These are phyloP conservation scores for Ichneumon xanthorius DNA, from an alignment of 2,888 invertebrate genomes.

Conservation along the genomic window DNA sequence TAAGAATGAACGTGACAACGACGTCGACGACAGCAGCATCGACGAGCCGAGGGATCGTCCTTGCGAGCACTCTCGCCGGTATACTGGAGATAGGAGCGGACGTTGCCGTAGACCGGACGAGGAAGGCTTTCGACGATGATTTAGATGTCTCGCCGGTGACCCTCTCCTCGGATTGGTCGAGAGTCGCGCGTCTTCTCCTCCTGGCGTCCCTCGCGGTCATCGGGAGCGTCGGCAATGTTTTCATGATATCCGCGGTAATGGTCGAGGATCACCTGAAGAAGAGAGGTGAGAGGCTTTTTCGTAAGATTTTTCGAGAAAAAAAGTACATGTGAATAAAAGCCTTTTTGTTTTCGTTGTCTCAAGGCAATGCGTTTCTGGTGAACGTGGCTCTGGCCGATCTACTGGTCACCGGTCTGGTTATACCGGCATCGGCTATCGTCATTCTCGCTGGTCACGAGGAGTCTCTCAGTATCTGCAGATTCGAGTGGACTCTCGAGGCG, in stretches of 20 bases:
- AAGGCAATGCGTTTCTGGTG: conserved; percentile 89
- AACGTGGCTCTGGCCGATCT: conserved; percentile 91
- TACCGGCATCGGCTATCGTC: conserved; percentile 90
- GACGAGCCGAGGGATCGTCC: conserved; percentile 59
- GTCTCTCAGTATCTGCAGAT: conserved; percentile 87
- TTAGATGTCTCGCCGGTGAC: conserved; percentile 88
- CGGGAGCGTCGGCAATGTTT: conserved; percentile 91
- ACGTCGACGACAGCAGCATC: conserved; percentile 67
- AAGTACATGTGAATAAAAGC: neutral
- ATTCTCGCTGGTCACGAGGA: conserved; percentile 88
- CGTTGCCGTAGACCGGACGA: conserved; percentile 75
- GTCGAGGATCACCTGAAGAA: conserved; percentile 90
- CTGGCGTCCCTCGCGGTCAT: conserved; percentile 88
- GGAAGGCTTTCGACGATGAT: conserved; percentile 72
- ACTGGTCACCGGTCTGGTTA: conserved; percentile 89
- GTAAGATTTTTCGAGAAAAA: neutral
- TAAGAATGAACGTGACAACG: conserved; percentile 71
- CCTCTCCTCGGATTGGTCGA: conserved; percentile 89
- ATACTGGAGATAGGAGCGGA: conserved; percentile 74
- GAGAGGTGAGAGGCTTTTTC: conserved; percentile 86
- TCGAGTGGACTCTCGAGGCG: conserved; percentile 89
- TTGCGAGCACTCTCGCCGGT: conserved; percentile 72
- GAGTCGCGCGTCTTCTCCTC: conserved; percentile 88
- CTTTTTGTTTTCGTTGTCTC: conserved; percentile 5
- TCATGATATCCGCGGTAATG: conserved; percentile 91